Base-by-base conservation (phyloP, 2,888 invertebrate species). In the Campaea margaritaria region DNA sequence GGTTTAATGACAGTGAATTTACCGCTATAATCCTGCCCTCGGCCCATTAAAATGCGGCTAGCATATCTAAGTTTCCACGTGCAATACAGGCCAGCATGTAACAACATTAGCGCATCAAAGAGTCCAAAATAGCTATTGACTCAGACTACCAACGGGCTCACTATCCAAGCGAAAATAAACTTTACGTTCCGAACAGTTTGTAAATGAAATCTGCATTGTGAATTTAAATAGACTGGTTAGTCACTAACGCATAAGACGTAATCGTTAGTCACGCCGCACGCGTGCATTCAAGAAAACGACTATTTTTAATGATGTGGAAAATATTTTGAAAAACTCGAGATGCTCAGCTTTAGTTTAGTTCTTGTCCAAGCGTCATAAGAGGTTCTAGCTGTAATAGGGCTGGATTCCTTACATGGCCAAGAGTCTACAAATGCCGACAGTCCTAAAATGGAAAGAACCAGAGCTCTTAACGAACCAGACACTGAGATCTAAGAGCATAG, bases 81-180 rank as follows among this genome's bases (percentile, higher is more conserved):
- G 58, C 44, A 56, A 50, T 50, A 55, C 49, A 50, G 58, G 53
- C 51, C 62, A 39, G 51, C 44, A 34, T 34, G 27, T 49, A 46
- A 63, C 60, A 62, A 62, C 67, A 69, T 73, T 72, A 70, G 76
- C 72, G 78, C 82, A 82, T 81, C 82, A 78, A 81, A 76, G 71
- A 70, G 72, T 79, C 81, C 65, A 76, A 85, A 89, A 89, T 90
- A 90, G 77, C 75, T 62, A 62, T 76, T 90, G 91, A 91, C 76
- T 89, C 89, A 89, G 14, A 44, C 38, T 31, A 67, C 71, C 72
- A 70, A 69, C 76, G 69, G 74, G 74, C 73, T 72, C 72, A 75
- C 73, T 73, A 74, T 42, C 44, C 41, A 51, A 79, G 75, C 74
- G 73, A 75, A 81, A 85, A 85, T 82, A 83, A 79, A 80, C 78